Evolutionary conservation across 92 coral and sea anemone species (phyloP).

Genomic region (Epizoanthus fatuus): DNA sequence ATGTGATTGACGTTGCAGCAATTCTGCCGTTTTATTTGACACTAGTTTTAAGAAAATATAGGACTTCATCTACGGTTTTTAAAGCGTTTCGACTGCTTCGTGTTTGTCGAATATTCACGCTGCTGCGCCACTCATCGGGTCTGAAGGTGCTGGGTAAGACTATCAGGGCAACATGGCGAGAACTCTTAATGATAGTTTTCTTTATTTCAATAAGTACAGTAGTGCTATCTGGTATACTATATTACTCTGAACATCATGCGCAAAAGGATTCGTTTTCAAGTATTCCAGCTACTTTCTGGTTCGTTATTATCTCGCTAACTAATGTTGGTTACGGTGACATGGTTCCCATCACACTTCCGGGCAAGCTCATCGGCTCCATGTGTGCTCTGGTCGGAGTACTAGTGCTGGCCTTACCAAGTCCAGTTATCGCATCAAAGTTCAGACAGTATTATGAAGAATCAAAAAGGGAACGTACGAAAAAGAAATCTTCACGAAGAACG

Average conservation of each 20-base stretch:
- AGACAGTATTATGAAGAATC: constrained; percentile 81
- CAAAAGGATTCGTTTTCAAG: constrained; percentile 81
- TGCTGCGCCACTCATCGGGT: constrained; percentile 90
- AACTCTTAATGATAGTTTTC: constrained; percentile 84
- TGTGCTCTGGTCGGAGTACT: constrained; percentile 87
- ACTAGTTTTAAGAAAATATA: constrained; percentile 18
- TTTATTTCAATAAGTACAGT: constrained; percentile 83
- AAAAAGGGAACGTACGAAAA: constrained; percentile 20
- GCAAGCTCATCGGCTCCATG: constrained; percentile 82
- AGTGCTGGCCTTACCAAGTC: constrained; percentile 87
- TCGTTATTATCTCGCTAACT: constrained; percentile 89
- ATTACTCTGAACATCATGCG: constrained; percentile 79
- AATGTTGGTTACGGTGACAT: constrained; percentile 98
- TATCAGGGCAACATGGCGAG: constrained; percentile 85
- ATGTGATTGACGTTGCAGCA: constrained; percentile 86
- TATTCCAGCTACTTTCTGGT: constrained; percentile 95
- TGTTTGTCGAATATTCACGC: constrained; percentile 83
- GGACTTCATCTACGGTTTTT: constrained; percentile 28
- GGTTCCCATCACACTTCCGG: constrained; percentile 85
- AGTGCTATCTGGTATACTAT: constrained; percentile 82
- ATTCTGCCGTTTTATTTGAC: constrained; percentile 80
- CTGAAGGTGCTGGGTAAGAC: constrained; percentile 87
- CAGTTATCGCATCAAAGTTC: constrained; percentile 87
- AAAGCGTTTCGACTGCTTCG: constrained; percentile 75
- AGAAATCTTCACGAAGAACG: not conserved